Percentiles rank a stretch among this genome's conserved stretches.
These are phyloP conservation scores for Drosophila novamexicana DNA, from an alignment of 1,140 invertebrate species.

Conservation along the genomic window DNA sequence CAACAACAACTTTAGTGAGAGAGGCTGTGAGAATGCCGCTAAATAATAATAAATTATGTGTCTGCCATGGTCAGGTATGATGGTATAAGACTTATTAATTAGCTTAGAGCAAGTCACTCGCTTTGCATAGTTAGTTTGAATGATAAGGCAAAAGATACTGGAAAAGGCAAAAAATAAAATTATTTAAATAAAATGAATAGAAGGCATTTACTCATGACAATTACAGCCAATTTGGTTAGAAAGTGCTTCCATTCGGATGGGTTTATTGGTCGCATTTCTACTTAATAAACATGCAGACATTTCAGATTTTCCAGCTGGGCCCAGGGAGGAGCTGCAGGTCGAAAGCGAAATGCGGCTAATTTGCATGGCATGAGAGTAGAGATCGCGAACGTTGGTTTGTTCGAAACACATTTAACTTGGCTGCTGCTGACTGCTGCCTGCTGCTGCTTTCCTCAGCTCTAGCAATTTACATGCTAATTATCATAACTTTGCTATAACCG, in stretches of 20 bases:
- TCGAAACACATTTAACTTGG: slow-evolving; percentile 30
- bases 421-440: slow-evolving; percentile 7
- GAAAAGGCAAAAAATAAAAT: too few relatives aligned
- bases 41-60: slow-evolving; percentile 41
- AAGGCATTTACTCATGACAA: not conserved
- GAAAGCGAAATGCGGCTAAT: slow-evolving; percentile 56
- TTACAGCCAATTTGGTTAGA: slow-evolving; percentile 14
- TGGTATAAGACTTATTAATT: slow-evolving; percentile 49
- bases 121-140: slow-evolving; percentile 42
- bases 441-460: slow-evolving; percentile 54
- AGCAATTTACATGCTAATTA: slow-evolving; percentile 77
- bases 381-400: slow-evolving; percentile 33
- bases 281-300: slow-evolving; percentile 33
- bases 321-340: slow-evolving; percentile 41
- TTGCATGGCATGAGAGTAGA: slow-evolving; percentile 47
- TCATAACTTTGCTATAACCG: slow-evolving; percentile 65
- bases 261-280: slow-evolving; percentile 28
- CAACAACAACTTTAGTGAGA: slow-evolving; percentile 19
- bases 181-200: too few relatives aligned
- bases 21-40: slow-evolving; percentile 50
- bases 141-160: slow-evolving; percentile 32
- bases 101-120: slow-evolving; percentile 47
- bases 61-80: not conserved
- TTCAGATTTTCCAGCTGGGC: slow-evolving; percentile 5
- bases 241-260: slow-evolving; percentile 9